Conservation (phyloP, 2,888 invertebrate species). For the Calameuta pallipes region DNA sequence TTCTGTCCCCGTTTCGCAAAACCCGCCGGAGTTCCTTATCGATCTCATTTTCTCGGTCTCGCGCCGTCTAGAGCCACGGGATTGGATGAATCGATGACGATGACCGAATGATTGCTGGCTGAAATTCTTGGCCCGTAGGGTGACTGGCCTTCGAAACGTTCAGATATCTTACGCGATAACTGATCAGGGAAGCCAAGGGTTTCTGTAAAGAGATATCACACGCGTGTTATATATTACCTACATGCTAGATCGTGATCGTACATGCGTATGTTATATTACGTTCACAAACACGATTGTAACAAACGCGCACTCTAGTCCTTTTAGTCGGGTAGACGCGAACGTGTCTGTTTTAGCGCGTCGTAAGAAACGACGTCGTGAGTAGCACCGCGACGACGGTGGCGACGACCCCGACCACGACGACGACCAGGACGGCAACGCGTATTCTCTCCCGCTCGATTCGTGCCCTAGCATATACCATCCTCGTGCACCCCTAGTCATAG, state of each 20-base stretch:
- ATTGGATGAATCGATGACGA: neutral
- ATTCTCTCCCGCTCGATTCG: constrained; percentile 23
- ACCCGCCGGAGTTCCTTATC: constrained; percentile 43
- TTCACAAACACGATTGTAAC: neutral
- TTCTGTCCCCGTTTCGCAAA: constrained; percentile 49
- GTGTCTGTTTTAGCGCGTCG: neutral
- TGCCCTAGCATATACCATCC: constrained; percentile 11
- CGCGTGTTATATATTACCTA: neutral
- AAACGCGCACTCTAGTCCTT: neutral
- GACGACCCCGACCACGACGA: constrained; percentile 15
- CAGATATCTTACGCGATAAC: neutral
- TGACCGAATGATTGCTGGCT: neutral
- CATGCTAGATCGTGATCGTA: neutral
- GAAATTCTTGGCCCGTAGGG: neutral
- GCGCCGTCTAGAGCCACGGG: neutral
- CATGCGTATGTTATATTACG: neutral
- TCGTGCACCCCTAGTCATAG: constrained; percentile 16
- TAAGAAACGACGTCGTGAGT: constrained; percentile 17
- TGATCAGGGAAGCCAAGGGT: neutral
- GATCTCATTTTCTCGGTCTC: constrained; percentile 41
- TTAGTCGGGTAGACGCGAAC: neutral
- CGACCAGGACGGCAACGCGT: constrained; percentile 16
- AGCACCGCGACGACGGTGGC: constrained; percentile 15
- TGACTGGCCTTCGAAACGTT: neutral
- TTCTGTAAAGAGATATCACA: neutral